These are phyloP conservation scores for Gymnodraco acuticeps DNA, from an alignment of 2,797 vertebrate genomes.

Conservation along the genomic window DNA sequence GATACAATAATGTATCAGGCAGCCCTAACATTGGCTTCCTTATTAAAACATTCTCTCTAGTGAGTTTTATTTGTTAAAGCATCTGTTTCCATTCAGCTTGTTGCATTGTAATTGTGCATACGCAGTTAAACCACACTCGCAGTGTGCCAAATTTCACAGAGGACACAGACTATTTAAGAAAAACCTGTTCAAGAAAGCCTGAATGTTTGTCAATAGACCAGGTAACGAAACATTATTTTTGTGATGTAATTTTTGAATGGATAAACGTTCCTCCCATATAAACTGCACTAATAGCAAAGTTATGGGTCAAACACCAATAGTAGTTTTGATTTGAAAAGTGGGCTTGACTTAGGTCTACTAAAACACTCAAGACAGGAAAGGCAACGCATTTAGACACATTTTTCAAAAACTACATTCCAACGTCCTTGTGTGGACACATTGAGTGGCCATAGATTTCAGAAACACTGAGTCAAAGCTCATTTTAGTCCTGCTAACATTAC, in stretches of 20 bases:
- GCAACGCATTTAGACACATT: background rate
- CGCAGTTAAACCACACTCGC: background rate
- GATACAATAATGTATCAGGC: background rate
- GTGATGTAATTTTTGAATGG: conserved; percentile 34
- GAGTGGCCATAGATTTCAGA: background rate
- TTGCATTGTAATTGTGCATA: background rate
- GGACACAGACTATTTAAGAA: background rate
- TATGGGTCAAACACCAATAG: conserved; percentile 23
- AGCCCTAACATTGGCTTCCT: background rate
- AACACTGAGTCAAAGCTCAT: conserved; percentile 12
- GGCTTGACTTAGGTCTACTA: conserved; percentile 25
- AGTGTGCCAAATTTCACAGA: conserved; percentile 1
- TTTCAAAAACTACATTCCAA: background rate
- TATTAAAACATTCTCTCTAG: background rate
- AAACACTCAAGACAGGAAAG: conserved; percentile 8
- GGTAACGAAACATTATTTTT: background rate
- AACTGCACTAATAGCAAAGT: background rate
- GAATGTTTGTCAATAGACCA: background rate
- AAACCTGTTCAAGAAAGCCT: background rate
- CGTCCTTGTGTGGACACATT: background rate
- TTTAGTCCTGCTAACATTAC: conserved; percentile 37
- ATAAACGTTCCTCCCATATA: conserved; percentile 16
- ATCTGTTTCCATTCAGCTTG: conserved; percentile 38
- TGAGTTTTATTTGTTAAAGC: background rate
- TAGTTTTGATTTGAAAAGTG: conserved; percentile 61